phyloP scores from a whole-genome alignment of 2,113 vertebrate species.

The Equus quagga region DNA sequence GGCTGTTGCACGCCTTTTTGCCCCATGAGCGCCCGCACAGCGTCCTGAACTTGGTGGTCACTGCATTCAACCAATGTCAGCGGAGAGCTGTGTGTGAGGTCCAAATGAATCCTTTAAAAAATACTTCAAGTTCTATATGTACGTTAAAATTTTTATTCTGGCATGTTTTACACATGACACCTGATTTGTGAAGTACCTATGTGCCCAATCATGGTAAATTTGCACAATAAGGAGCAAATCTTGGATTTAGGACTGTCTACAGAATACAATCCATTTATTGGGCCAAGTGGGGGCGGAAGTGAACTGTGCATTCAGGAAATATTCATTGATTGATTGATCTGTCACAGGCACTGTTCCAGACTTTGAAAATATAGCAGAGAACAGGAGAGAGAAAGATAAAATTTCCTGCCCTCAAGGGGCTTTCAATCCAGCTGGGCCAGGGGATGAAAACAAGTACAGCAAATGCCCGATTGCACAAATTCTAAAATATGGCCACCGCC shows the following conservation, averaged over 20 bases:
- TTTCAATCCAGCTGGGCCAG: neutral
- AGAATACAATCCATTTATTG: rapidly evolving
- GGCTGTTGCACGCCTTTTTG: no score
- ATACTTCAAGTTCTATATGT: no score
- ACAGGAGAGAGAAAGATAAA: neutral
- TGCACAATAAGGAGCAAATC: neutral
- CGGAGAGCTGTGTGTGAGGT: neutral
- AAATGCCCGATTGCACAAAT: neutral
- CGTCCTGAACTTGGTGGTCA: neutral
- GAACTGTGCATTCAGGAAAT: neutral
- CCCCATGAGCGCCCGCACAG: neutral
- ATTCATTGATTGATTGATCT: neutral
- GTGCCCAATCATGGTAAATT: neutral
- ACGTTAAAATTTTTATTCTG: neutral
- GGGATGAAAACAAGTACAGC: neutral
- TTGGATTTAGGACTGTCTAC: neutral
- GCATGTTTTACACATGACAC: neutral
- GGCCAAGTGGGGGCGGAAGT: neutral
- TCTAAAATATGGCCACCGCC: no score
- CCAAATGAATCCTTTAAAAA: neutral
- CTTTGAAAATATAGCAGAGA: neutral
- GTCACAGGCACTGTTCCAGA: neutral
- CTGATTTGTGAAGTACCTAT: neutral
- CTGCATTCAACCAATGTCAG: neutral
- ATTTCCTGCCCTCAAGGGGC: neutral